Conservation (phyloP, 2,113 vertebrate genomes). For the Triplophysa dalaica region DNA sequence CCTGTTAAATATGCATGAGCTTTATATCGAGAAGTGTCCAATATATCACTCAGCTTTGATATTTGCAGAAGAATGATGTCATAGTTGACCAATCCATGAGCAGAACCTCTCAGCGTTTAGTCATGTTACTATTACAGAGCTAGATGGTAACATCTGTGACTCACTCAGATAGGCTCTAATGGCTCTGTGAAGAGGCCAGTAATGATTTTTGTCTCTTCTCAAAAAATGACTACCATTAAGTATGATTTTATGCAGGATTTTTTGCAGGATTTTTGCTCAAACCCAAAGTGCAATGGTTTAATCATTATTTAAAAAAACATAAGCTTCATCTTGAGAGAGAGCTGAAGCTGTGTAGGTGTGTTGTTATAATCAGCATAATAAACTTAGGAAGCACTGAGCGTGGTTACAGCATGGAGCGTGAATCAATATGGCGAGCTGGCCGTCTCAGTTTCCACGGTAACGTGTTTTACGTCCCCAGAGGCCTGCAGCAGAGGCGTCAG, state of each 20-base stretch:
- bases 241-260: background rate
- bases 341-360: constrained; percentile 2
- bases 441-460: constrained; percentile 71
- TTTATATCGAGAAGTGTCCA: background rate
- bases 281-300: background rate
- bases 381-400: constrained; percentile 9
- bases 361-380: constrained; percentile 5
- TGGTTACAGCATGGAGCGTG: constrained; percentile 34
- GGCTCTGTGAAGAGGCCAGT: background rate
- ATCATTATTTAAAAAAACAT: background rate
- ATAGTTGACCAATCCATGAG: constrained; percentile 38
- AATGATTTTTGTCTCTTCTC: constrained; percentile 7
- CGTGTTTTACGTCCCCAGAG: constrained; percentile 41
- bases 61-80: constrained; percentile 46
- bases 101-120: constrained; percentile 10
- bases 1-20: constrained; percentile 39
- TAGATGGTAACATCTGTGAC: constrained; percentile 31
- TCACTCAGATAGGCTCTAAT: background rate
- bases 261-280: background rate
- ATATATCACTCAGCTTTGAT: constrained; percentile 20
- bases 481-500: constrained; percentile 40
- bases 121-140: constrained; percentile 31
- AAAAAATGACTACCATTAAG: background rate
- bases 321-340: background rate
- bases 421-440: constrained; percentile 58